A percentile compares a stretch with the other conserved stretches of the same genome.
These are phyloP conservation scores for Carposina sasakii DNA, from an alignment of 1,140 invertebrate species.

Conservation along the genomic window DNA sequence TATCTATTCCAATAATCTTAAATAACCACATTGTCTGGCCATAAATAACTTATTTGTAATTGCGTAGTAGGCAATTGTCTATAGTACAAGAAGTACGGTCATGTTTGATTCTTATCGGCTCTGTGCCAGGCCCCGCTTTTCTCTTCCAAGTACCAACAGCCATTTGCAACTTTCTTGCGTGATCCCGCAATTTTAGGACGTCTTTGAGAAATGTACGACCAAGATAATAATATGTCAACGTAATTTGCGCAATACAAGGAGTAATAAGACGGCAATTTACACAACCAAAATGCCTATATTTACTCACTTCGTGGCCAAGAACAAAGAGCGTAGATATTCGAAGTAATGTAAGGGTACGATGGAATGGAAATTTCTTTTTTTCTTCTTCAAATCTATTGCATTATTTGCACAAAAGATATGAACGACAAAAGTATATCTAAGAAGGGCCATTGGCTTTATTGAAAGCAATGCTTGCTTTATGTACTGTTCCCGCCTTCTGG, in stretches of 20 bases:
- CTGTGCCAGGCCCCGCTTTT: slow-evolving; percentile 19
- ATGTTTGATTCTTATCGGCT: slow-evolving; percentile 36
- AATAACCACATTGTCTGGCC: too few relatives aligned
- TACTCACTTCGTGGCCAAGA: too few relatives aligned
- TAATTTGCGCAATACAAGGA: too few relatives aligned
- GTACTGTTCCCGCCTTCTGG: slow-evolving; percentile 47
- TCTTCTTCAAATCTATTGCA: slow-evolving; percentile 45
- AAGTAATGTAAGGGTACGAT: too few relatives aligned
- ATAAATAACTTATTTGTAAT: slow-evolving; percentile 49
- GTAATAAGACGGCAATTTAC: too few relatives aligned
- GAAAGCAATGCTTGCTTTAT: slow-evolving; percentile 50
- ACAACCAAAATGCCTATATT: too few relatives aligned
- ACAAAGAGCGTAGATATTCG: too few relatives aligned
- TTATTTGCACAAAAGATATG: slow-evolving; percentile 51
- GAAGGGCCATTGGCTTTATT: slow-evolving; percentile 56
- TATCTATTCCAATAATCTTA: too few relatives aligned
- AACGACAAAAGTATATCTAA: slow-evolving; percentile 53
- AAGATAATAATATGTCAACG: background rate
- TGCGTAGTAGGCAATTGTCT: slow-evolving; percentile 12
- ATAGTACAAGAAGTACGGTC: slow-evolving; percentile 19
- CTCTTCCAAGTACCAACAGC: too few relatives aligned
- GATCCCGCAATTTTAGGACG: slow-evolving; percentile 21
- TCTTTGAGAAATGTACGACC: slow-evolving; percentile 5
- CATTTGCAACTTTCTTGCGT: slow-evolving; percentile 26
- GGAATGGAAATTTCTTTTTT: too few relatives aligned